Evolutionary conservation across 2,113 vertebrate species (phyloP).

Genomic region (Nothocercus nigrocapillus): DNA sequence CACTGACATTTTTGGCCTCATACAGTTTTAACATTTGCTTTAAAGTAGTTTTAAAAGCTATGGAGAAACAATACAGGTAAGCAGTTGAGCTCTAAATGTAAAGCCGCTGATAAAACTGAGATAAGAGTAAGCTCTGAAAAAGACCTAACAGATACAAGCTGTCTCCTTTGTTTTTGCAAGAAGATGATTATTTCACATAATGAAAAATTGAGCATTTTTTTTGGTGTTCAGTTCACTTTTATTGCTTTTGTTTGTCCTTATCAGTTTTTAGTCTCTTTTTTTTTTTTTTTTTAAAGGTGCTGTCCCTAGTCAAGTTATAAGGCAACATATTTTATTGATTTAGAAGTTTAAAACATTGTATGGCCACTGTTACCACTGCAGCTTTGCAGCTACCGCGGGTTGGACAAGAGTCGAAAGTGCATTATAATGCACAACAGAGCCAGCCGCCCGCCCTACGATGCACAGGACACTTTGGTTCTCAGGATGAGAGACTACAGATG

Average conservation of each 20-base stretch:
- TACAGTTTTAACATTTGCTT: conserved; percentile 39
- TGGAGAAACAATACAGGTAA: conserved; percentile 69
- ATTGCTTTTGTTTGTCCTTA: conserved; percentile 75
- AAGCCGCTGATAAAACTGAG: conserved; percentile 64
- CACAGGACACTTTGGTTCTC: conserved; percentile 80
- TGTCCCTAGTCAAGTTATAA: conserved; percentile 75
- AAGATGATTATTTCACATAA: neutral
- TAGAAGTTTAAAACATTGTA: conserved; percentile 76
- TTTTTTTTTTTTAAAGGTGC: conserved; percentile 61
- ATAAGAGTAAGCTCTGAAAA: conserved; percentile 61
- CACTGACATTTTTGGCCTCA: conserved; percentile 66
- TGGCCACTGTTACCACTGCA: conserved; percentile 83
- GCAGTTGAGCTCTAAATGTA: conserved; percentile 63
- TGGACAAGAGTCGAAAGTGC: conserved; percentile 77
- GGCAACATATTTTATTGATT: conserved; percentile 73
- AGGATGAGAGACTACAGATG: conserved; percentile 63
- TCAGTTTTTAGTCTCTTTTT: conserved; percentile 25
- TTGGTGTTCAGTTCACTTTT: conserved; percentile 65
- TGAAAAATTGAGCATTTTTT: neutral
- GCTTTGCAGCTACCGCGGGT: conserved; percentile 63
- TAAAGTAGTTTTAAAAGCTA: conserved; percentile 66
- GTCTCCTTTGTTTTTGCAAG: conserved; percentile 35
- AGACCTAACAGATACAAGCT: conserved; percentile 38
- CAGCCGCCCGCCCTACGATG: conserved; percentile 65
- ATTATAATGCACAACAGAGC: conserved; percentile 59